These are phyloP conservation scores for Agriopis aurantiaria DNA, from an alignment of 2,888 invertebrate species.

Conservation along the genomic window DNA sequence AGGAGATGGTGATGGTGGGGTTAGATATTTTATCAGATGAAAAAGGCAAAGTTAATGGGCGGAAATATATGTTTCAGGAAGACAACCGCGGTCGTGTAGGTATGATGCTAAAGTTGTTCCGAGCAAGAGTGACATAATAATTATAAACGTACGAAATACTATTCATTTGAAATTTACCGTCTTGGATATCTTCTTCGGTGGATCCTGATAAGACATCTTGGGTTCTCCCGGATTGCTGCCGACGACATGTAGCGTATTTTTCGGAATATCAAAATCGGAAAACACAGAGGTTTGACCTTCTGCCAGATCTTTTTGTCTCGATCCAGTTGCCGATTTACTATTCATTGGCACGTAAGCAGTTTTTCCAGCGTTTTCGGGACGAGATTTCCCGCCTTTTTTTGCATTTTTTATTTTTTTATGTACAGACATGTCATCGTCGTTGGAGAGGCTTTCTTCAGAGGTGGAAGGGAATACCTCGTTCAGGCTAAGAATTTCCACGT, in stretches of 20 bases:
- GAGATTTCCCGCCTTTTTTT: constrained; percentile 59
- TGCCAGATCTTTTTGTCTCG: constrained; percentile 64
- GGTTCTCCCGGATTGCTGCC: constrained; percentile 83
- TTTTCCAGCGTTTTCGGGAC: constrained; percentile 59
- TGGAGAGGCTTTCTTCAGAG: constrained; percentile 78
- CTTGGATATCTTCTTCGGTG: constrained; percentile 81
- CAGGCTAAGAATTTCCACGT: constrained; percentile 77
- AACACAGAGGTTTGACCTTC: constrained; percentile 70
- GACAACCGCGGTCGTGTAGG: no score
- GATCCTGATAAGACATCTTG: constrained; percentile 78
- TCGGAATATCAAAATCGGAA: constrained; percentile 78
- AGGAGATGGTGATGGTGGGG: no score
- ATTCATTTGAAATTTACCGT: constrained; percentile 58
- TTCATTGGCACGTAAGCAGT: constrained; percentile 73
- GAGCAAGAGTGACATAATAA: no score
- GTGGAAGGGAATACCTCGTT: constrained; percentile 82
- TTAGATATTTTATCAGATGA: no score
- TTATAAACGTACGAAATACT: no score
- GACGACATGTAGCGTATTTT: constrained; percentile 78
- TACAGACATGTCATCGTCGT: constrained; percentile 69
- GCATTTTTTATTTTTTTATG: constrained; percentile 60
- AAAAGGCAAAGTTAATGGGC: no score
- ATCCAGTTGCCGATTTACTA: constrained; percentile 76
- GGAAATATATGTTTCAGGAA: no score
- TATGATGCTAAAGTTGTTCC: no score